Percentiles rank a stretch among this genome's conserved stretches.
Conservation (phyloP, 2,888 invertebrate species). For the Dasysyrphus albostriatus region DNA sequence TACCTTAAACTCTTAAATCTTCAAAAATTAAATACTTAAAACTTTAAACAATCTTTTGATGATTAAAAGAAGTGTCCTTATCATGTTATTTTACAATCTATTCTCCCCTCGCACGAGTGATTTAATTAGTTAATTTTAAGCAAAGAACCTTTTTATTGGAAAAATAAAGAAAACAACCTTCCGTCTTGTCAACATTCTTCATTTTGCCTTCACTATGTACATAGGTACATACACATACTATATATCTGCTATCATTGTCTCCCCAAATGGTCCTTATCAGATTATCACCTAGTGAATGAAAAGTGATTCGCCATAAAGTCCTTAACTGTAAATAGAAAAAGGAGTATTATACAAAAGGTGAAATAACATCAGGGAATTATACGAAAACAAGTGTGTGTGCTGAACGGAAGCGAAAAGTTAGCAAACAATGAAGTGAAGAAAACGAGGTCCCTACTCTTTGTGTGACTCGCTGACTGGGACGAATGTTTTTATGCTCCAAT, state of each 20-base stretch:
- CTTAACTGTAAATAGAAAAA: conserved; percentile 73
- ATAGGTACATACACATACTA: no score
- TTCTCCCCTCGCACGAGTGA: conserved; percentile 2
- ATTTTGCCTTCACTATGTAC: not conserved
- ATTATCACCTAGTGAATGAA: conserved; percentile 71
- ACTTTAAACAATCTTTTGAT: not conserved
- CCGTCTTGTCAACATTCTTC: conserved; percentile 15
- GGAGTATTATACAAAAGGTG: conserved; percentile 64
- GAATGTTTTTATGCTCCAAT: conserved; percentile 18
- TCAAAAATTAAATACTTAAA: no score
- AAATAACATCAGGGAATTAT: conserved; percentile 72
- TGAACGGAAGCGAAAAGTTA: conserved; percentile 56
- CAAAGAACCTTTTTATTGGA: conserved; percentile 25
- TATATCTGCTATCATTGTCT: conserved; percentile 12
- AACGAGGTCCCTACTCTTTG: conserved; percentile 4
- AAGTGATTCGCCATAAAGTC: conserved; percentile 73
- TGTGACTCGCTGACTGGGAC: conserved; percentile 33
- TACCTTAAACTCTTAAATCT: no score
- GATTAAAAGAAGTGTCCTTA: not conserved
- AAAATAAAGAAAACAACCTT: conserved; percentile 6
- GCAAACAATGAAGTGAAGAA: conserved; percentile 63
- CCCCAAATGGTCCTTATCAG: conserved; percentile 66
- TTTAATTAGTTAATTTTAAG: conserved; percentile 68
- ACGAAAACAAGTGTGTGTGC: conserved; percentile 30
- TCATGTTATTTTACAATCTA: conserved; percentile 26